Conservation (phyloP, 2,113 vertebrate genomes). For the Synchiropus splendidus region DNA sequence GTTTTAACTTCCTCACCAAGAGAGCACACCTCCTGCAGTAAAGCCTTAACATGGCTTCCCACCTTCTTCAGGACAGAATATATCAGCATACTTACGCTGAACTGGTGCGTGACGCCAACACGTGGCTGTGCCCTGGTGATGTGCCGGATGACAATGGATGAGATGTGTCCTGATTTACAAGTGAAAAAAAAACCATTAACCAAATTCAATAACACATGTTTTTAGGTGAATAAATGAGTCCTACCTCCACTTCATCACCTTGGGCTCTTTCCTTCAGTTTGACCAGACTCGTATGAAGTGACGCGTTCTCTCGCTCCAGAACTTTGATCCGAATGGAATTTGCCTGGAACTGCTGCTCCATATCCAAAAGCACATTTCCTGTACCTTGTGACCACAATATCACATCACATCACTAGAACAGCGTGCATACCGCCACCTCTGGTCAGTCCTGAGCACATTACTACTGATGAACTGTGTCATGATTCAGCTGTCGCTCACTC, state of each 20-base stretch:
- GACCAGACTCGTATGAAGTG: constrained; percentile 61
- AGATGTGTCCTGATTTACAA: too few species aligned
- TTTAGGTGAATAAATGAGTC: neutral
- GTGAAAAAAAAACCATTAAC: too few species aligned
- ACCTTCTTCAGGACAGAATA: neutral
- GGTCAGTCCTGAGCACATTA: too few species aligned
- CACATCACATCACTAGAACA: neutral
- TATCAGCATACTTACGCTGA: constrained; percentile 25
- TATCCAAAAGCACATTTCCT: constrained; percentile 72
- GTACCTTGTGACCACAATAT: constrained; percentile 63
- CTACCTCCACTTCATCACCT: constrained; percentile 56
- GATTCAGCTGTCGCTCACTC: constrained; percentile 64
- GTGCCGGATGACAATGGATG: neutral
- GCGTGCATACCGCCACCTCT: too few species aligned
- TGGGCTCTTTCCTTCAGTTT: constrained; percentile 66
- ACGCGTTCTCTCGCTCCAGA: constrained; percentile 76
- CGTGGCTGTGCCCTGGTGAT: neutral
- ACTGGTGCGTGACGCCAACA: constrained; percentile 1
- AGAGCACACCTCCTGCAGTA: neutral
- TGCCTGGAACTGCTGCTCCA: constrained; percentile 82
- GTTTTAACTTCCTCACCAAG: too few species aligned
- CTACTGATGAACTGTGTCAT: neutral
- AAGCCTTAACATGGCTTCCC: too few species aligned
- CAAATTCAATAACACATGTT: too few species aligned
- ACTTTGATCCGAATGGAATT: constrained; percentile 76